phyloP scores from a whole-genome alignment of 2,113 vertebrate genomes.

The Cynocephalus volans region DNA sequence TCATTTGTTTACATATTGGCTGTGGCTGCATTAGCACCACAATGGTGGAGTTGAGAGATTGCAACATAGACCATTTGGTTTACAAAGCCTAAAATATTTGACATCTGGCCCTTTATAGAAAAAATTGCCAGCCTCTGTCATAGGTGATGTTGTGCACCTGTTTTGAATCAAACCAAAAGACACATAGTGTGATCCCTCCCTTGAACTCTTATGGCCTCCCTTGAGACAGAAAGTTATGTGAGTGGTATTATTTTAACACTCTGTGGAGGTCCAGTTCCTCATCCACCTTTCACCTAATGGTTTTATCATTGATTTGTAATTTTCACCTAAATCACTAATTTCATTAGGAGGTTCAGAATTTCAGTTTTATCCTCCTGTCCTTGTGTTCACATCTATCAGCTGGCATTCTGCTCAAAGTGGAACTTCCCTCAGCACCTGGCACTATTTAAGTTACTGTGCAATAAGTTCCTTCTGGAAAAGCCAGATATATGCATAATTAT shows the following conservation, averaged over 20 bases:
- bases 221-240: not conserved
- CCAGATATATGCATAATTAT: not conserved
- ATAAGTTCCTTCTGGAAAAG: not conserved
- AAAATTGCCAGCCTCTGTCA: not conserved
- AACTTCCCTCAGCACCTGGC: not conserved
- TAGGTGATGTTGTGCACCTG: not conserved
- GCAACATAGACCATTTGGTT: not conserved
- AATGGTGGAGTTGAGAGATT: not conserved
- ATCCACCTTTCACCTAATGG: not conserved
- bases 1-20: not conserved
- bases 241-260: not conserved
- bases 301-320: not conserved
- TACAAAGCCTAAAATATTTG: not conserved
- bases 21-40: not conserved
- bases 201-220: not conserved
- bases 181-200: not conserved
- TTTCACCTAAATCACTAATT: not conserved
- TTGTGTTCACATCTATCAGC: not conserved
- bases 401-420: not conserved
- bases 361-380: not conserved
- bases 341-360: not conserved
- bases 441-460: not conserved
- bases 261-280: not conserved
- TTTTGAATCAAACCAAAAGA: not conserved
- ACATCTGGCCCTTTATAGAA: not conserved